Conservation (phyloP, 1,140 invertebrate species). For the Drosophila mojavensis region DNA sequence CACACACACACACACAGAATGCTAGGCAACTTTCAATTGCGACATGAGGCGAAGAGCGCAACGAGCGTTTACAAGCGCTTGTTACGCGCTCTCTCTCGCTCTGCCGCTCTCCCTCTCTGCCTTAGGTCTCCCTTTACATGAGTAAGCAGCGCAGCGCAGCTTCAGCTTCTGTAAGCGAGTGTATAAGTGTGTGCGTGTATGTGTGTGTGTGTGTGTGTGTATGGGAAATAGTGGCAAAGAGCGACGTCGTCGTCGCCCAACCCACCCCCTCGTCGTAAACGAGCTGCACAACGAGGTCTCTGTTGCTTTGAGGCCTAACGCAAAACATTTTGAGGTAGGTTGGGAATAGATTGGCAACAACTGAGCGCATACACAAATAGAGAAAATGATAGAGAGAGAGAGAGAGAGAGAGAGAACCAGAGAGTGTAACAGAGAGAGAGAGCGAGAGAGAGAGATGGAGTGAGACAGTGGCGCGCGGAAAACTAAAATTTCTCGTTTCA, state of each 20-base stretch:
- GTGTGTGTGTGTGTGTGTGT: constrained; percentile 43
- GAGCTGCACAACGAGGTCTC: constrained; percentile 67
- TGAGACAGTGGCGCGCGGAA: constrained; percentile 55
- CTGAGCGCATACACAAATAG: constrained; percentile 53
- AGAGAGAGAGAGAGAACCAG: not conserved
- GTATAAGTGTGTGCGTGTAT: constrained; percentile 39
- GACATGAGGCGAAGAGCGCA: constrained; percentile 66
- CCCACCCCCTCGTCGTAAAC: not conserved
- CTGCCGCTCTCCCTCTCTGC: constrained; percentile 14
- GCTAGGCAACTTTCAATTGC: constrained; percentile 76
- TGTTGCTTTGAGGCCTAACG: constrained; percentile 81
- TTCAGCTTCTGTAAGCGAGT: constrained; percentile 58
- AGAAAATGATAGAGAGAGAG: constrained; percentile 12
- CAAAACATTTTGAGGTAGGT: constrained; percentile 84
- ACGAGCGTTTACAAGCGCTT: constrained; percentile 32
- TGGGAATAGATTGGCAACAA: constrained; percentile 83
- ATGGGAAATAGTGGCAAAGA: constrained; percentile 79
- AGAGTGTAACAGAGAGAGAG: constrained; percentile 1
- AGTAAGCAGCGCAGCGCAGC: constrained; percentile 62
- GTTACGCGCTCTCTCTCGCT: constrained; percentile 20
- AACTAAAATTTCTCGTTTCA: constrained; percentile 81
- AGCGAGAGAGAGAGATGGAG: constrained; percentile 3
- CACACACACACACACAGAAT: constrained; percentile 19
- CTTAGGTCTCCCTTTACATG: constrained; percentile 55
- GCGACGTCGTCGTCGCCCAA: constrained; percentile 41